These are phyloP conservation scores for Automeris io DNA, from an alignment of 2,888 invertebrate genomes.

Conservation along the genomic window DNA sequence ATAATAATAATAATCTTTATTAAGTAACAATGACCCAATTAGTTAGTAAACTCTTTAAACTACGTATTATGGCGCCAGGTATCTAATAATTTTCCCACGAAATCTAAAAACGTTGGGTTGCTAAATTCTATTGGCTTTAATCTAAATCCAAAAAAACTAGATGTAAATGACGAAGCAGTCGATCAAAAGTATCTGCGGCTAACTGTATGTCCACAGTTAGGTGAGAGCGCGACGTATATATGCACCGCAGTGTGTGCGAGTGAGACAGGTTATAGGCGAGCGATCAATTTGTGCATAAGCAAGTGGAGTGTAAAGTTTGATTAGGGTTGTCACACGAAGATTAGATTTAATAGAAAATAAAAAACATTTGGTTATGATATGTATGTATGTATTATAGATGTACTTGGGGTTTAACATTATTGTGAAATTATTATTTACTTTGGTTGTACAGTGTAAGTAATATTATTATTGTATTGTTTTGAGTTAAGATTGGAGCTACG, in stretches of 20 bases:
- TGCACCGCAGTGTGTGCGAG: constrained; percentile 9
- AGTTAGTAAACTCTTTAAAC: not conserved
- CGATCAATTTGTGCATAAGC: constrained; percentile 61
- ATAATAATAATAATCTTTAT: too few species aligned
- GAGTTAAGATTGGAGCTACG: too few species aligned
- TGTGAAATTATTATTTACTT: too few species aligned
- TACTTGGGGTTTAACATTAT: too few species aligned
- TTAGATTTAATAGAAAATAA: too few species aligned
- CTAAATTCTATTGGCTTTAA: not conserved
- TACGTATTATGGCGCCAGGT: not conserved
- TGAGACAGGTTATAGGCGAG: constrained; percentile 19
- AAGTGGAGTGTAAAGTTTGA: constrained; percentile 58
- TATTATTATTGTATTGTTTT: too few species aligned
- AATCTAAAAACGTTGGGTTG: too few species aligned
- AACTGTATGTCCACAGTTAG: constrained; percentile 61
- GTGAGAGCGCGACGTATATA: constrained; percentile 36
- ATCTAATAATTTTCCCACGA: not conserved
- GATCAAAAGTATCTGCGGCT: constrained; percentile 30
- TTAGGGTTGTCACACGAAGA: constrained; percentile 35
- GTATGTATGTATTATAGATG: too few species aligned
- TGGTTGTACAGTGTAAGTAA: too few species aligned
- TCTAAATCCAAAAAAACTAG: not conserved
- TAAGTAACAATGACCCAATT: too few species aligned
- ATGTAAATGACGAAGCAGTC: constrained; percentile 10
- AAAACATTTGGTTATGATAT: too few species aligned